Percentiles rank a stretch among this genome's conserved stretches.
These are phyloP conservation scores for Pantherophis alleghaniensis DNA, from an alignment of 2,797 vertebrate species.

Conservation along the genomic window DNA sequence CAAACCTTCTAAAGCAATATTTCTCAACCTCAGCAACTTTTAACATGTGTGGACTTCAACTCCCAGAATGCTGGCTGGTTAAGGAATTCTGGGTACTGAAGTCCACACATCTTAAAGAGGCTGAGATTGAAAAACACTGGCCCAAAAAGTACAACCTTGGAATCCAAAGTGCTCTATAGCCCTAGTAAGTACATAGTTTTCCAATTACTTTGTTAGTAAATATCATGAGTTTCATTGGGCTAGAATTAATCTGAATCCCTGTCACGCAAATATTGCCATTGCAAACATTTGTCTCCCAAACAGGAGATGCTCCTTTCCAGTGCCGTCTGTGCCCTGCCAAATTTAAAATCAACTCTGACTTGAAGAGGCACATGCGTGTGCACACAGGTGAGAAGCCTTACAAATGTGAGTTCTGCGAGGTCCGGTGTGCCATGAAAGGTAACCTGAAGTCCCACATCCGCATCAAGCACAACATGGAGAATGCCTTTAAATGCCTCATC, in stretches of 20 bases:
- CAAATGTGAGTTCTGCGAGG: constrained; percentile 93
- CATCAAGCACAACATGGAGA: constrained; percentile 86
- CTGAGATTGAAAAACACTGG: not conserved
- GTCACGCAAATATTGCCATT: accelerated
- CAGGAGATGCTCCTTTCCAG: constrained; percentile 97
- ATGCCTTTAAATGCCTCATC: constrained; percentile 81
- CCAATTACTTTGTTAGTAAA: not conserved
- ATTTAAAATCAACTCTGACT: constrained; percentile 99
- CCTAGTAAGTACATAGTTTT: not conserved
- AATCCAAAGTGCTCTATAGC: not conserved
- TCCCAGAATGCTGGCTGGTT: not conserved
- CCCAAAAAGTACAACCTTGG: not conserved
- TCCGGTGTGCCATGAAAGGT: constrained; percentile 97
- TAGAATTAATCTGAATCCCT: not conserved
- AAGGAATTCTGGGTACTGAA: not conserved
- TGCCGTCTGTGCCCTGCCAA: constrained; percentile 94
- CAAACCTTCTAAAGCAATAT: not conserved
- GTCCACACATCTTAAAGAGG: not conserved
- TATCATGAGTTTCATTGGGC: not conserved
- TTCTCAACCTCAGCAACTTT: not conserved
- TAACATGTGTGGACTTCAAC: not conserved
- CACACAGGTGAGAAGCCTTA: constrained; percentile 98
- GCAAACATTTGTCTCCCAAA: constrained; percentile 31
- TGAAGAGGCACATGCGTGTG: constrained; percentile 93
- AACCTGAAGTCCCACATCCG: constrained; percentile 95